These are phyloP conservation scores for Pristionchus mayeri DNA, from an alignment of 2,888 invertebrate genomes.

Conservation along the genomic window DNA sequence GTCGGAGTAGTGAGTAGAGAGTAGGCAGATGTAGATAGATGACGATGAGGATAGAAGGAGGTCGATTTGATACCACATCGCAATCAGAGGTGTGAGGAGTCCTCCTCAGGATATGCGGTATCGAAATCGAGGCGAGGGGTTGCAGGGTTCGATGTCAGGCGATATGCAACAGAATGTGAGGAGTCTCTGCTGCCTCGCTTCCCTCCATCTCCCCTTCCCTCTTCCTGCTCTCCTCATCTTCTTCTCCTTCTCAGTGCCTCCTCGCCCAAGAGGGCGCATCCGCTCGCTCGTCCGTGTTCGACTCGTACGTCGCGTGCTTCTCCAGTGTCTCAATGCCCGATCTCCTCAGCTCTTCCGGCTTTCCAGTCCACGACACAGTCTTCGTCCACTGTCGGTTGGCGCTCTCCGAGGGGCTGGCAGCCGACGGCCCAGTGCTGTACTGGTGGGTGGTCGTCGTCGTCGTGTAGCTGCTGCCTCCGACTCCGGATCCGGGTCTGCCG, in stretches of 20 bases:
- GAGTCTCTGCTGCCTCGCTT: not conserved
- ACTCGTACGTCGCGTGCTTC: conserved; percentile 57
- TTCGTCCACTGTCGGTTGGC: conserved; percentile 61
- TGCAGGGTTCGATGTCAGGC: not conserved
- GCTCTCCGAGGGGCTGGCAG: conserved; percentile 23
- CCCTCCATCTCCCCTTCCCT: no score
- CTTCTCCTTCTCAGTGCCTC: conserved; percentile 49
- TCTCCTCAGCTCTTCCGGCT: conserved; percentile 70
- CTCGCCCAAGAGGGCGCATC: conserved; percentile 67
- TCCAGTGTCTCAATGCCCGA: conserved; percentile 60
- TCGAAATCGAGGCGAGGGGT: not conserved
- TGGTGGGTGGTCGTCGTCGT: not conserved
- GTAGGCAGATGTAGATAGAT: not conserved
- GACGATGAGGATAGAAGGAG: no score
- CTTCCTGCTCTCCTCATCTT: no score
- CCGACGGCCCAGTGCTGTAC: not conserved
- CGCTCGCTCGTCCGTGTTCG: conserved; percentile 53
- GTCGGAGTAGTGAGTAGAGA: not conserved
- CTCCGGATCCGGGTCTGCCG: conserved; percentile 45
- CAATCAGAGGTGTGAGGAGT: conserved; percentile 32
- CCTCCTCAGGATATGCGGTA: conserved; percentile 6
- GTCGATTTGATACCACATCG: not conserved
- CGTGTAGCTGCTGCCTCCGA: conserved; percentile 17
- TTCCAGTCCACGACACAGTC: conserved; percentile 71
- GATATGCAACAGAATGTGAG: not conserved